Evolutionary conservation across 53 echinoderm and acorn worm species (phyloP).

Genomic region (Paracentrotus lividus): DNA sequence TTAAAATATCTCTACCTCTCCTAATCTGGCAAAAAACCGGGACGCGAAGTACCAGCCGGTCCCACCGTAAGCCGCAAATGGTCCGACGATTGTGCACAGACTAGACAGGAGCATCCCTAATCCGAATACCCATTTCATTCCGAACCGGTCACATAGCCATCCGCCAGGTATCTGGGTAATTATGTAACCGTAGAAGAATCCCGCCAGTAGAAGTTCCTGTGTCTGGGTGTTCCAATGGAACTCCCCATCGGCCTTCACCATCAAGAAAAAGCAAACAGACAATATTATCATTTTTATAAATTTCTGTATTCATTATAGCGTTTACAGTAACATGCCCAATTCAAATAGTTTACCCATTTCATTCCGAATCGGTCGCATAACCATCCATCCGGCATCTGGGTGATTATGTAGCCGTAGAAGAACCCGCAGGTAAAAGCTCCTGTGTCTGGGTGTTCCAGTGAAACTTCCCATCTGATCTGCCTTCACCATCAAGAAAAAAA

Average conservation of each 20-base stretch:
- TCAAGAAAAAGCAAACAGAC: background rate
- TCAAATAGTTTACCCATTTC: slow-evolving; percentile 54
- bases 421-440: slow-evolving; percentile 52
- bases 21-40: slow-evolving; percentile 11
- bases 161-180: slow-evolving; percentile 52
- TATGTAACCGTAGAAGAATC: slow-evolving; percentile 48
- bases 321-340: slow-evolving; percentile 45
- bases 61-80: background rate
- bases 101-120: slow-evolving; percentile 52
- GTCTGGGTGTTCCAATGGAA: slow-evolving; percentile 7
- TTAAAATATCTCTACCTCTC: slow-evolving; percentile 54
- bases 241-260: background rate
- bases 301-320: too few species aligned
- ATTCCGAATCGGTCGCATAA: slow-evolving; percentile 47
- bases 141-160: slow-evolving; percentile 60
- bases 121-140: slow-evolving; percentile 52
- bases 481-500: too few species aligned
- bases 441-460: slow-evolving; percentile 13
- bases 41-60: slow-evolving; percentile 3
- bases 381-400: slow-evolving; percentile 64
- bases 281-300: too few species aligned
- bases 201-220: slow-evolving; percentile 50
- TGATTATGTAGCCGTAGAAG: slow-evolving; percentile 36
- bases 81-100: slow-evolving; percentile 35
- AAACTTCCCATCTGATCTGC: slow-evolving; percentile 32